Evolutionary conservation across 2,888 invertebrate genomes (phyloP).

Genomic region (Spisula solida): DNA sequence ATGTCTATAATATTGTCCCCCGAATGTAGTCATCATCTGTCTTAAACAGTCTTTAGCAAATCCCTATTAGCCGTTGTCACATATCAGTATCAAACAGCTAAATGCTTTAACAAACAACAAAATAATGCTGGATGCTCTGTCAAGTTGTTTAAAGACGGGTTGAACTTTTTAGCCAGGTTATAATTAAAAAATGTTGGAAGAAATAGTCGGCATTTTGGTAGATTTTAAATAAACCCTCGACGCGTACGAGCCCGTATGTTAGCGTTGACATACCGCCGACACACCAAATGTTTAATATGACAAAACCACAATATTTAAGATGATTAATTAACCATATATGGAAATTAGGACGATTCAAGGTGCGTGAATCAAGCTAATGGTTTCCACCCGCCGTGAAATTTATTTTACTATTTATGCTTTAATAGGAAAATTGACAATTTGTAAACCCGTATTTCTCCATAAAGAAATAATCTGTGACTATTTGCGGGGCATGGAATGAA

Average conservation of each 20-base stretch:
- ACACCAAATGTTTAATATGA: conserved; percentile 15
- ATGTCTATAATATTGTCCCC: too few species aligned
- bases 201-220: not conserved
- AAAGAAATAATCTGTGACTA: not conserved
- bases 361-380: conserved; percentile 57
- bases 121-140: too few species aligned
- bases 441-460: conserved; percentile 50
- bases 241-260: conserved; percentile 5
- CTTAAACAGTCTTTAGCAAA: too few species aligned
- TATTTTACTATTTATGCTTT: conserved; percentile 67
- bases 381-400: conserved; percentile 70
- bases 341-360: conserved; percentile 56
- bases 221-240: not conserved
- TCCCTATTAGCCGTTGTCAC: too few species aligned
- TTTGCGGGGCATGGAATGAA: not conserved
- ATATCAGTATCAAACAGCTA: too few species aligned
- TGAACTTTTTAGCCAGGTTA: not conserved
- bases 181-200: not conserved
- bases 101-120: too few species aligned
- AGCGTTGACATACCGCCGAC: not conserved
- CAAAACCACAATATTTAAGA: conserved; percentile 10
- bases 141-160: too few species aligned
- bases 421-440: conserved; percentile 72
- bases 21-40: too few species aligned
- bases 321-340: conserved; percentile 70